phyloP scores from a whole-genome alignment of 1,140 invertebrate species.

The Leptopilina boulardi region DNA sequence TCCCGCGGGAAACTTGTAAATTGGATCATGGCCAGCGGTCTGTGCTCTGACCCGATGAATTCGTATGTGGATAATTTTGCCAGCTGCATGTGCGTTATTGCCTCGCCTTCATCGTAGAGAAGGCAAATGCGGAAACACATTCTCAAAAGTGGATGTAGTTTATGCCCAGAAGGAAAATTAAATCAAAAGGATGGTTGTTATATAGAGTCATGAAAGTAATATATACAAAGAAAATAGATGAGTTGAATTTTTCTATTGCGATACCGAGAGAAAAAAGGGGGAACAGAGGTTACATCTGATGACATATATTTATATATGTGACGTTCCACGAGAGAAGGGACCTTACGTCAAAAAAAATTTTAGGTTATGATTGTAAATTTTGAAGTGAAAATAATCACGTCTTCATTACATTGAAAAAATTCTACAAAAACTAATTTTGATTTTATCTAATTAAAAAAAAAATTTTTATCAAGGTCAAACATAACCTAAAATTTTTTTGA shows the following conservation, averaged over 20 bases:
- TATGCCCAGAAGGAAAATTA: not conserved
- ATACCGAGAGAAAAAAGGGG: not conserved
- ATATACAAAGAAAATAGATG: not conserved
- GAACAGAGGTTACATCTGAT: constrained; percentile 22
- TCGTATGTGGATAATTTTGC: constrained; percentile 31
- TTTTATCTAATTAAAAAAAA: no score
- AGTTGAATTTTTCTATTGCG: not conserved
- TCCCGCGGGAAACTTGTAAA: constrained; percentile 6
- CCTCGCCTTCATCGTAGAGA: not conserved
- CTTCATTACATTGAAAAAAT: no score
- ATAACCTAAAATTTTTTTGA: no score
- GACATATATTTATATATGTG: no score
- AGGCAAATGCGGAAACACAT: constrained; percentile 6
- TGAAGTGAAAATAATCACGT: no score
- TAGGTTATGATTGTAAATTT: no score
- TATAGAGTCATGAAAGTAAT: not conserved
- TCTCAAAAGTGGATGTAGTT: not conserved
- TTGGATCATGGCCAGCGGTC: constrained; percentile 19
- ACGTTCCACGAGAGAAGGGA: no score
- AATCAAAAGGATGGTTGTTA: not conserved
- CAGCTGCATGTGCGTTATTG: constrained; percentile 1
- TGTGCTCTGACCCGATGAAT: constrained; percentile 31
- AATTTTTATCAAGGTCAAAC: no score
- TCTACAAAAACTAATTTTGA: no score
- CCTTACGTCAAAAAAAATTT: no score